Evolutionary conservation across 2,888 invertebrate species (phyloP).

Genomic region (Chrysina gloriosa): DNA sequence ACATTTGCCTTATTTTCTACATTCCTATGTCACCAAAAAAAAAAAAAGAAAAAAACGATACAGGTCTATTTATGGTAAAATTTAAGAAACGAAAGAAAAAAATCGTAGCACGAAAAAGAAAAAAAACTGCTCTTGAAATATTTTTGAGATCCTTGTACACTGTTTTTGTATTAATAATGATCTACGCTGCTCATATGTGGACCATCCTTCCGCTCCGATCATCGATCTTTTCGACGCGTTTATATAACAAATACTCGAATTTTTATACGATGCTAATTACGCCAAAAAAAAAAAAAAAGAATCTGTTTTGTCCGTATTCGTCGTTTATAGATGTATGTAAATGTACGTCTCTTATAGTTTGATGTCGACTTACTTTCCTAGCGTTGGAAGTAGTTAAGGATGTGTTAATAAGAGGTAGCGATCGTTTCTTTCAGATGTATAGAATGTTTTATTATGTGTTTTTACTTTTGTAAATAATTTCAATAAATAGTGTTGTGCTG

Average conservation of each 20-base stretch:
- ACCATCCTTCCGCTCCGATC: conserved; percentile 18
- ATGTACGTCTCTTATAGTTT: too few species aligned
- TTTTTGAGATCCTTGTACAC: conserved; percentile 32
- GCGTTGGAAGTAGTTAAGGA: background rate
- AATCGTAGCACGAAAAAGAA: conserved; percentile 2
- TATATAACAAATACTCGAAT: conserved; percentile 20
- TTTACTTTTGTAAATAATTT: conserved; percentile 21
- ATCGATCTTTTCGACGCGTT: conserved; percentile 10
- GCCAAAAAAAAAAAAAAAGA: too few species aligned
- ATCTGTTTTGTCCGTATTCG: too few species aligned
- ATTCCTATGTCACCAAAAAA: conserved; percentile 4
- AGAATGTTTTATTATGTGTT: conserved; percentile 15
- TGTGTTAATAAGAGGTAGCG: background rate
- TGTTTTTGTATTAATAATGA: conserved; percentile 13
- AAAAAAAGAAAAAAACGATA: too few species aligned
- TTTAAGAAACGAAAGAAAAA: conserved; percentile 4
- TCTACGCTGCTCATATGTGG: conserved; percentile 8
- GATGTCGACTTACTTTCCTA: background rate
- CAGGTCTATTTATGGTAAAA: conserved; percentile 15
- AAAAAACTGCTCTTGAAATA: conserved; percentile 11
- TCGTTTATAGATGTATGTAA: too few species aligned
- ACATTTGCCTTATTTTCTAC: conserved; percentile 31
- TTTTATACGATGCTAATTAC: background rate
- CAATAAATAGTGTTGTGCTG: conserved; percentile 25
- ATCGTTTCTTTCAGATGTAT: conserved; percentile 6